Base-by-base conservation (phyloP, 2,888 invertebrate genomes). In the Lepeophtheirus nordmannii region DNA sequence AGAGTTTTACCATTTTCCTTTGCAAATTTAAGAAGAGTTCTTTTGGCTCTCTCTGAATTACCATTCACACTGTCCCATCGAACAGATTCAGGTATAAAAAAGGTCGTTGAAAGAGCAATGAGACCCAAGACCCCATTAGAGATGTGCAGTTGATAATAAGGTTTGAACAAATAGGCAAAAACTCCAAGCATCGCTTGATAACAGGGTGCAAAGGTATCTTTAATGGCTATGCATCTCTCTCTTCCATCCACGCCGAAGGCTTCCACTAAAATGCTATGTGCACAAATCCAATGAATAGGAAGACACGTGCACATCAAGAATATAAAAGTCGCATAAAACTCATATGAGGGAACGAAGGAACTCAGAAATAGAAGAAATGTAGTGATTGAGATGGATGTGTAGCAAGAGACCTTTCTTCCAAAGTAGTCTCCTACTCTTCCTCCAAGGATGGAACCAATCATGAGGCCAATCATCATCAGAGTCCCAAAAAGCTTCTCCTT, bases 11-110 rank as follows among this genome's bases (percentile, higher is more conserved):
- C 53, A 17, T 46, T 46, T 46, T 46, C 53, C 8, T 46, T 46
- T 46, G 53, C 53, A 46, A 46, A 46, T 46, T 46, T 46, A 46
- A 46, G 8, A n/a, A 46, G 17, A 17, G 2, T 46, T 46, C 8
- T 46, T 17, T 46, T 46, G 14, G 53, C 53, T 17, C 53, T 46
- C 53, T 46, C 53, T 46, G 53, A 46, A 17, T 46, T 46, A 46
- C 53, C 53, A 46, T 46, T 46, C 53, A 46, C 53, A 46, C 53
- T n/a, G 53, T 46, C 53, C 30, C 53, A 46, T 14, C 53, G 53
- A 46, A 46, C 53, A 46, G 53, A 46, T 17, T 46, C 53, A n/a
- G 53, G 53, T 3, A 46, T 46, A 17, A 46, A 46, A 30, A 46
- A 46, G 2, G 53, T 8, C 14, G 53, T 46, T 46, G 53, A 46